Percentiles rank a stretch among this genome's conserved stretches.
Evolutionary conservation across 1,140 invertebrate species (phyloP).

Genomic region (Theocolax elegans): DNA sequence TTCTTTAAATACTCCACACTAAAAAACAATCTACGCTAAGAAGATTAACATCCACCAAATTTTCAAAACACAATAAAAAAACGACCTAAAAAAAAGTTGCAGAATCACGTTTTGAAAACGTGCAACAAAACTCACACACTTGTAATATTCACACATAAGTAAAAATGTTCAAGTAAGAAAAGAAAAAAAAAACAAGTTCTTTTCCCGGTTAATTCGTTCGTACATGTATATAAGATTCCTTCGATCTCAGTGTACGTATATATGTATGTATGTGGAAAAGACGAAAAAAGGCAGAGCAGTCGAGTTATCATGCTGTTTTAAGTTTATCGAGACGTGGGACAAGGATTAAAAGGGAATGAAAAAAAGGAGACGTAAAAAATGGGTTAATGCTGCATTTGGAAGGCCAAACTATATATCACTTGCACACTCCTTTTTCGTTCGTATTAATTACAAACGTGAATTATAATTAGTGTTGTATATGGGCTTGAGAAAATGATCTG

Average conservation of each 20-base stretch:
- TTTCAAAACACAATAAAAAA: too few species aligned
- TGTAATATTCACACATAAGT: background rate
- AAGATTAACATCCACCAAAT: too few species aligned
- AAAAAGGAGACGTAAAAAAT: background rate
- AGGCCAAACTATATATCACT: background rate
- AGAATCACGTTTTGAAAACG: conserved; percentile 4
- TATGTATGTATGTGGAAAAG: background rate
- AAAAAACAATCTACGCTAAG: too few species aligned
- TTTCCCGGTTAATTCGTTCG: background rate
- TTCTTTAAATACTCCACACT: too few species aligned
- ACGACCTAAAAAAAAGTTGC: background rate
- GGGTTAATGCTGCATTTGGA: conserved; percentile 6
- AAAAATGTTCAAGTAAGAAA: background rate
- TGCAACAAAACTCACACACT: background rate
- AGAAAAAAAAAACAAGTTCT: background rate
- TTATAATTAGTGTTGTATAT: too few species aligned
- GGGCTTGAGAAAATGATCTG: too few species aligned
- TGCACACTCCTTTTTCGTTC: too few species aligned
- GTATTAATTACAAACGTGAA: too few species aligned
- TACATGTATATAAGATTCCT: too few species aligned
- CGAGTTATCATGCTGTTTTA: conserved; percentile 26
- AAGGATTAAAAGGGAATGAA: background rate
- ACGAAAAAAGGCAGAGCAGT: background rate
- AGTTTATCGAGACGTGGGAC: background rate
- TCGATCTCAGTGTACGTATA: background rate